phyloP scores from a whole-genome alignment of 1,140 invertebrate genomes.

The Lepidostoma basale region DNA sequence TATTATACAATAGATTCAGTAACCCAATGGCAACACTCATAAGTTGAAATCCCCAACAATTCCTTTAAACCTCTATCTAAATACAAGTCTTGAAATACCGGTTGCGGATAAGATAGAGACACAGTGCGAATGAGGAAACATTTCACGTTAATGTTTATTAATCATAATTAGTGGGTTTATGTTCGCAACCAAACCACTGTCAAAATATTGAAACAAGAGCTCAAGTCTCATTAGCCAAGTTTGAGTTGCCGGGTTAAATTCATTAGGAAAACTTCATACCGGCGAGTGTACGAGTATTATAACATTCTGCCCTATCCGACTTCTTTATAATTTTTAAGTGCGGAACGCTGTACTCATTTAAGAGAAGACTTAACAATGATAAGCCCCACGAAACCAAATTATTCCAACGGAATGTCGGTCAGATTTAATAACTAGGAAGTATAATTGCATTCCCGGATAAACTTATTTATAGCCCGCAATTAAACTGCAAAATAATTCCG shows the following conservation, averaged over 20 bases:
- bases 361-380: background rate
- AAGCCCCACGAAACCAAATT: slow-evolving; percentile 6
- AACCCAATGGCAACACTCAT: too few relatives aligned
- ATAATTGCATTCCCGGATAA: slow-evolving; percentile 9
- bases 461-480: slow-evolving; percentile 6
- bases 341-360: slow-evolving; percentile 7
- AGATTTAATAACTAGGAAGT: too few relatives aligned
- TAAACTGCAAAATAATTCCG: slow-evolving; percentile 14
- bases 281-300: background rate
- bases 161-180: too few relatives aligned
- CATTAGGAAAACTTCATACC: too few relatives aligned
- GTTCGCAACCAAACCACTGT: background rate
- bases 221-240: background rate
- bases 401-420: slow-evolving; percentile 1
- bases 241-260: background rate
- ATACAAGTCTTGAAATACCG: too few relatives aligned
- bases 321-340: slow-evolving; percentile 12
- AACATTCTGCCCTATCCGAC: background rate
- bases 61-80: too few relatives aligned
- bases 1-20: too few relatives aligned
- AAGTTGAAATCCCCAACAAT: too few relatives aligned
- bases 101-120: too few relatives aligned
- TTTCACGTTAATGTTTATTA: too few relatives aligned
- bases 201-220: background rate
- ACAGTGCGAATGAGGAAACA: too few relatives aligned